phyloP scores from a whole-genome alignment of 2,113 vertebrate genomes.

The Hylia prasina region DNA sequence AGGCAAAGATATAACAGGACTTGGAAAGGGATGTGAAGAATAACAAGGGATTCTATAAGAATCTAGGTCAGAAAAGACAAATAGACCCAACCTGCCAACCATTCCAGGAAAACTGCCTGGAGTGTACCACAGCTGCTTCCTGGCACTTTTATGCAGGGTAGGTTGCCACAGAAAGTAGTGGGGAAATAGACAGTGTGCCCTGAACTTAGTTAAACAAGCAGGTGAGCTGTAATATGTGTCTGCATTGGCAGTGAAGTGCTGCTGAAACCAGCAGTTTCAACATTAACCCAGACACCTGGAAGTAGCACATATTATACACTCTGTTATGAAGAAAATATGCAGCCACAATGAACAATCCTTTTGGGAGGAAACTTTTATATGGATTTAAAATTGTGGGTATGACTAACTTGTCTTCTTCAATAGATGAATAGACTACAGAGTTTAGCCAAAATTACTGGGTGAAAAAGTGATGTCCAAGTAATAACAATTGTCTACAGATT shows the following conservation, averaged over 20 bases:
- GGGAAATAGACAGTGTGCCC: neutral
- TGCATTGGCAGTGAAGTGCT: neutral
- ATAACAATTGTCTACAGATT: neutral
- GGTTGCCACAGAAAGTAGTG: neutral
- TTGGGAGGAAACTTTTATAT: neutral
- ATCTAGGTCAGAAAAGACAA: neutral
- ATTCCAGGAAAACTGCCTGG: neutral
- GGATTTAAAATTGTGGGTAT: neutral
- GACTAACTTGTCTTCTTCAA: neutral
- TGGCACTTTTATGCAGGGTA: neutral
- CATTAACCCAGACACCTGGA: neutral
- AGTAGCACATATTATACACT: too few species aligned
- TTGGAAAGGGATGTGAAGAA: neutral
- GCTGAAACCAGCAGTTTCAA: neutral
- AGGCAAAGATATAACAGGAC: rapidly evolving
- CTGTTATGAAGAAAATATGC: neutral
- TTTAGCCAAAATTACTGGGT: neutral
- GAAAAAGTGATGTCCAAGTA: neutral
- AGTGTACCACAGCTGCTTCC: neutral
- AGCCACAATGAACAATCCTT: neutral
- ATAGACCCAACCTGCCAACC: neutral
- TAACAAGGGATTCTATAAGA: neutral
- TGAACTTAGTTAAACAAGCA: neutral
- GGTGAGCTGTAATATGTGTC: neutral
- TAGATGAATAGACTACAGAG: neutral